These are phyloP conservation scores for Lepus timidus DNA, from an alignment of 2,113 vertebrate genomes.

Conservation along the genomic window DNA sequence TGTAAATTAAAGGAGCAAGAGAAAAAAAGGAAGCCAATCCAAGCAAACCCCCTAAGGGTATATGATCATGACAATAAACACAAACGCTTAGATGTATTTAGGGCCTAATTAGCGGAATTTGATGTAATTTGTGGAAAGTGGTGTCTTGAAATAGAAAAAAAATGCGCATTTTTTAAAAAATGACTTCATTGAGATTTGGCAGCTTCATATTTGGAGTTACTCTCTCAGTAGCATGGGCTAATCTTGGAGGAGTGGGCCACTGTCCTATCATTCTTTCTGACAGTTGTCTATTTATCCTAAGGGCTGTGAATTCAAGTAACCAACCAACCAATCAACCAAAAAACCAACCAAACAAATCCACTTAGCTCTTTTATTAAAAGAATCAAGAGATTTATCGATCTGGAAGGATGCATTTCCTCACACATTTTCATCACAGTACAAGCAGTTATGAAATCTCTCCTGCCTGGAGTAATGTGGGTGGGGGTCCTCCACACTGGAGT, in stretches of 20 bases:
- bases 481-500: background rate
- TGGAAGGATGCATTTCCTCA: background rate
- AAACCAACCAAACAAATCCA: background rate
- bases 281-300: background rate
- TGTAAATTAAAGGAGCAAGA: conserved; percentile 8
- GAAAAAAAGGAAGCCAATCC: background rate
- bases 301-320: background rate
- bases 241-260: background rate
- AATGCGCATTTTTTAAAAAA: background rate
- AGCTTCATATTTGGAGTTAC: background rate
- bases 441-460: background rate
- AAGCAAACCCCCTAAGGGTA: background rate
- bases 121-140: background rate
- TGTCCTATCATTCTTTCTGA: background rate
- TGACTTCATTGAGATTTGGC: background rate
- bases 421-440: background rate
- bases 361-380: conserved; percentile 4
- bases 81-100: background rate
- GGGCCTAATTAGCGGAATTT: background rate
- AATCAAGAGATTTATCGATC: background rate
- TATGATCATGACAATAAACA: background rate
- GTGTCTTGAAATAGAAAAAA: background rate
- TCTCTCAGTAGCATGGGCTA: background rate
- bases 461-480: background rate
- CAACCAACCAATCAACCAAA: background rate